Evolutionary conservation across 2,797 vertebrate species (phyloP), one percentile per base, ranked within the genome.

Genomic region (Sus cebifrons): DNA sequence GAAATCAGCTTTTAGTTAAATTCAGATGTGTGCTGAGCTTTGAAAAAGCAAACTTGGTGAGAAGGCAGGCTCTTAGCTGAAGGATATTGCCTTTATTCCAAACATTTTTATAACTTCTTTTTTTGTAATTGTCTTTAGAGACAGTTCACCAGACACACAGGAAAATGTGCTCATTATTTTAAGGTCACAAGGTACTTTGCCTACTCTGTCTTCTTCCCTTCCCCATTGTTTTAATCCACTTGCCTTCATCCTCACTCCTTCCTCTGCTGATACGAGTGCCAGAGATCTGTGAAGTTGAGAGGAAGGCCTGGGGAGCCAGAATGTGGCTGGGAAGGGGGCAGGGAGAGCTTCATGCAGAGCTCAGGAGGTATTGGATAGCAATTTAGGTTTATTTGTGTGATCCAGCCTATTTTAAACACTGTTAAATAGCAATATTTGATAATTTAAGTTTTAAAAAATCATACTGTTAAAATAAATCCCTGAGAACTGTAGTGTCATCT

Each of bases 181-280:
- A 97, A 97, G 96, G 97, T 97, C 97, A 97, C 81, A 81, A 87
- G 95, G 95, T 94, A 93, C 91, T 94, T 91, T 56, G 96, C 96
- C 96, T 97, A 36, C 86, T 95, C 95, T 77, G 97, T 96, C 96
- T 98, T 98, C 96, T 97, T 98, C 96, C 97, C 97, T 95, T 97
- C 75, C 73, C 97, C 84, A 98, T 98, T 98, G 97, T 98, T 97
- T 95, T 78, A 96, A 83, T 94, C 81, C 54, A 85, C 91, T 97
- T 49, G 95, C 94, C 91, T 93, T 94, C 95, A 97, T 97, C 94
- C 81, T 85, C 86, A 95, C 89, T 97, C 95, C 96, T 98, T 98
- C 97, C 97, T 98, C 96, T 97, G 86, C 94, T 94, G 95, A 94
- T 70, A 87, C 65, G 85, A 97, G 91, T 96, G 97, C 97, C 96